Percentiles rank a stretch among this genome's conserved stretches.
Evolutionary conservation across 2,113 vertebrate species (phyloP).

Genomic region (Okapia johnstoni): DNA sequence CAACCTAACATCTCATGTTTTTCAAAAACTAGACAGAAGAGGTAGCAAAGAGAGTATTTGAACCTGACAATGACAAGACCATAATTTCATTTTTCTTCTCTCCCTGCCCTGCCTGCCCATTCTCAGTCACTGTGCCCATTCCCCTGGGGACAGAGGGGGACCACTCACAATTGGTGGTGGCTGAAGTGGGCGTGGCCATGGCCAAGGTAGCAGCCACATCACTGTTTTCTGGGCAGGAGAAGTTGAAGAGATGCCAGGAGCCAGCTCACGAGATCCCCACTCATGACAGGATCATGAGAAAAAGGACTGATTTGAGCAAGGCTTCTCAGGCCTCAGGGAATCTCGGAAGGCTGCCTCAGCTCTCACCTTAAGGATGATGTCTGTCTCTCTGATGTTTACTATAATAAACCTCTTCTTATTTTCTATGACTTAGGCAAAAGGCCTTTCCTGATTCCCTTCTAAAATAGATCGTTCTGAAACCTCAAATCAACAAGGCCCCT

Average conservation of each 20-base stretch:
- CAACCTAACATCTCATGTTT: neutral
- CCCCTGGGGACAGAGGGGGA: neutral
- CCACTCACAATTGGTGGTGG: neutral
- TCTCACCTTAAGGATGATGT: no score
- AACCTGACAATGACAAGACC: neutral
- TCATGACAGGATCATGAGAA: no score
- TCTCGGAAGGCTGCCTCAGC: no score
- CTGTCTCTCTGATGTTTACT: no score
- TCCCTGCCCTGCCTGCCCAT: neutral
- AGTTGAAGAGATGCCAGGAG: neutral
- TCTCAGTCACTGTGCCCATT: neutral
- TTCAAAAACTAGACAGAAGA: neutral
- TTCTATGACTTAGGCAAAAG: no score
- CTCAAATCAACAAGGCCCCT: no score
- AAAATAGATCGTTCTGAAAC: no score
- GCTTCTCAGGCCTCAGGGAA: no score
- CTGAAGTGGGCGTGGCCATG: neutral
- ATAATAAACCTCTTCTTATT: no score
- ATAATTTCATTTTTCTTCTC: neutral
- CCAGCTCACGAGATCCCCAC: no score
- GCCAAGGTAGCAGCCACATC: neutral
- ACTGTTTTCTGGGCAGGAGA: neutral
- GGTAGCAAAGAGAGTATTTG: neutral
- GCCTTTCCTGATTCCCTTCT: no score
- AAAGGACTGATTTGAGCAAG: no score